These are phyloP conservation scores for Unio pictorum DNA, from an alignment of 2,888 invertebrate species.

Conservation along the genomic window DNA sequence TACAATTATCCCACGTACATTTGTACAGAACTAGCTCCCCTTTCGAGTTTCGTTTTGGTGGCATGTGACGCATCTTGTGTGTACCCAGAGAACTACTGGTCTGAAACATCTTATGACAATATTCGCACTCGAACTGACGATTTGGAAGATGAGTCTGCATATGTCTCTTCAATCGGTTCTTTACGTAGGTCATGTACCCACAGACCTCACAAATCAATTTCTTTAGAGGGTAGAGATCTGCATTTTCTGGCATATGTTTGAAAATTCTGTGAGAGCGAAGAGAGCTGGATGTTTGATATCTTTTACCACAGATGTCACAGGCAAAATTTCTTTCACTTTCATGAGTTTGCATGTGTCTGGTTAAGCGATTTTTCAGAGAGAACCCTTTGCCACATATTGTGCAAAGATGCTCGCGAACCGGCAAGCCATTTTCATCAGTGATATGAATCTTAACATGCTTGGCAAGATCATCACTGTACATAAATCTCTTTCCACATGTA, in stretches of 20 bases:
- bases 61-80: slow-evolving; percentile 30
- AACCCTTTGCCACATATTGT: slow-evolving; percentile 15
- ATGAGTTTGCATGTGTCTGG: slow-evolving; percentile 28
- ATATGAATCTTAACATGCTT: slow-evolving; percentile 17
- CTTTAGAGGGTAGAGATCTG: slow-evolving; percentile 8
- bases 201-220: slow-evolving; percentile 23
- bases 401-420: slow-evolving; percentile 11
- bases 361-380: slow-evolving; percentile 9
- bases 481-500: slow-evolving; percentile 23
- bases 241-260: slow-evolving; percentile 21
- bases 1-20: slow-evolving; percentile 26
- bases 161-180: slow-evolving; percentile 25
- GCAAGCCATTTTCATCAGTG: background rate
- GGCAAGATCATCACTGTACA: slow-evolving; percentile 11
- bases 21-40: slow-evolving; percentile 14
- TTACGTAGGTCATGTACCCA: slow-evolving; percentile 17
- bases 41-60: slow-evolving; percentile 15
- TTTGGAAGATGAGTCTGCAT: slow-evolving; percentile 28
- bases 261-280: slow-evolving; percentile 25
- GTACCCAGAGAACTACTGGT: slow-evolving; percentile 32
- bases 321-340: background rate
- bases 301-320: slow-evolving; percentile 3
- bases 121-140: slow-evolving; percentile 25
- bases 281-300: slow-evolving; percentile 3
- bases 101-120: slow-evolving; percentile 25